Conservation (phyloP, 2,113 vertebrate genomes). For the Thamnophis sirtalis region DNA sequence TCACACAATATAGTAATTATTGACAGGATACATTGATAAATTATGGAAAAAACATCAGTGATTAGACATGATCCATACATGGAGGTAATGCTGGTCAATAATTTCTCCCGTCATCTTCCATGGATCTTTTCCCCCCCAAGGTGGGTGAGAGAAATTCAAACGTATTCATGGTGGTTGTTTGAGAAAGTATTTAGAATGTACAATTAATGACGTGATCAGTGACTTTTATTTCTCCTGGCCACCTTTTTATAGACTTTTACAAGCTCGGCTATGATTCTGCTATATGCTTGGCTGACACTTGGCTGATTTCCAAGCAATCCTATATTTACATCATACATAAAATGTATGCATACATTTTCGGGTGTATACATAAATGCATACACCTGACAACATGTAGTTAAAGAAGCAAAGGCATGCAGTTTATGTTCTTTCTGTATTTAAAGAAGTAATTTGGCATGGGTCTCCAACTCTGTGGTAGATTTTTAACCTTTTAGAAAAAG, state of each 20-base stretch:
- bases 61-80: background rate
- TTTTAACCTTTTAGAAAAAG: background rate
- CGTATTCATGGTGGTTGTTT: background rate
- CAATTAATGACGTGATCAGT: background rate
- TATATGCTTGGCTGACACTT: background rate
- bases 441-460: background rate
- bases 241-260: background rate
- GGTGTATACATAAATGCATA: background rate
- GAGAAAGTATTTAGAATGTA: background rate
- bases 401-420: background rate
- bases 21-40: background rate
- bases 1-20: background rate
- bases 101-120: background rate
- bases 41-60: background rate
- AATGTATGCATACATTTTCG: too few species aligned
- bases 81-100: background rate
- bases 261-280: background rate
- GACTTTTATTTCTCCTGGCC: background rate
- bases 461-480: background rate
- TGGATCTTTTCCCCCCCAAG: background rate
- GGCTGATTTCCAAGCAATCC: background rate
- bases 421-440: background rate
- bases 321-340: background rate
- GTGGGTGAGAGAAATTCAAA: background rate
- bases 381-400: background rate